Percentiles rank a stretch among this genome's conserved stretches.
Conservation (phyloP, 2,888 invertebrate species). For the Melitaea athalia region DNA sequence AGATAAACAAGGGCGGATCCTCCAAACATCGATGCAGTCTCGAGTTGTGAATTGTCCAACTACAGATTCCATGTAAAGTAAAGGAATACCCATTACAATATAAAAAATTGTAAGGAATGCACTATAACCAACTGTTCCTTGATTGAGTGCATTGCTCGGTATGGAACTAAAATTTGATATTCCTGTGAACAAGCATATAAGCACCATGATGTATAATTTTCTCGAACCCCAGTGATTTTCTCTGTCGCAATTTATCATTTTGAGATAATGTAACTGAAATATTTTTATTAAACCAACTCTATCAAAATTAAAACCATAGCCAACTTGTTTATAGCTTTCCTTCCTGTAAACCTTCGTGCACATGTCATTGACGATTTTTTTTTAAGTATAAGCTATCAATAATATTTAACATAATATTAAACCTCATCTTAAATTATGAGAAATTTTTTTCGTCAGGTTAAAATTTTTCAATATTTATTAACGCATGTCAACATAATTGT, state of each 20-base stretch:
- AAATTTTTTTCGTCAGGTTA: too few relatives aligned
- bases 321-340: background rate
- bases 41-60: slow-evolving; percentile 69
- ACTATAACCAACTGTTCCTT: slow-evolving; percentile 57
- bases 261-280: background rate
- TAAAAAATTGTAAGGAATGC: slow-evolving; percentile 48
- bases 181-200: slow-evolving; percentile 57
- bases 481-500: too few relatives aligned
- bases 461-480: too few relatives aligned
- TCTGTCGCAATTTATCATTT: slow-evolving; percentile 12
- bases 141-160: slow-evolving; percentile 48
- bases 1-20: slow-evolving; percentile 57
- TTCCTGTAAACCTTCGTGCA: too few relatives aligned
- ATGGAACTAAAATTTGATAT: slow-evolving; percentile 48
- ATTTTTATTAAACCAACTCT: background rate
- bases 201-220: slow-evolving; percentile 47
- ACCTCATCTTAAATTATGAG: too few relatives aligned
- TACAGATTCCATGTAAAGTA: slow-evolving; percentile 69
- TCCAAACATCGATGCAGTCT: slow-evolving; percentile 67
- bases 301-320: background rate
- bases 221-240: slow-evolving; percentile 35
- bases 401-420: too few relatives aligned
- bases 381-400: too few relatives aligned
- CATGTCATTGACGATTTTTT: too few relatives aligned
- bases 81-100: slow-evolving; percentile 61